These are phyloP conservation scores for Dicaeum eximium DNA, from an alignment of 2,113 vertebrate species.

Conservation along the genomic window DNA sequence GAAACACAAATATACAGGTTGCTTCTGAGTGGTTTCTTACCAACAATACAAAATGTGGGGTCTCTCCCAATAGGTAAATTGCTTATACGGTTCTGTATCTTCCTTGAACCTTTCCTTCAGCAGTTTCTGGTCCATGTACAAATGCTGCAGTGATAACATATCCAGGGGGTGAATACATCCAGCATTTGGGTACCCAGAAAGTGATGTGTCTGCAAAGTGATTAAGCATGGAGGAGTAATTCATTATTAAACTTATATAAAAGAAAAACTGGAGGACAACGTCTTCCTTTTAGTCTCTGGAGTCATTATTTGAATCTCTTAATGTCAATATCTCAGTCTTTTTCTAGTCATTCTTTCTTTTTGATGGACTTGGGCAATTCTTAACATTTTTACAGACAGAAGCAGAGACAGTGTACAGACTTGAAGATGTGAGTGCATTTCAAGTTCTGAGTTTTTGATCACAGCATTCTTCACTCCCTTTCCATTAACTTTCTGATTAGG, in stretches of 20 bases:
- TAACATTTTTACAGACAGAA: background rate
- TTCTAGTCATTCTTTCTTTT: background rate
- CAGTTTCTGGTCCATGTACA: background rate
- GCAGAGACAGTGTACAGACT: constrained; percentile 25
- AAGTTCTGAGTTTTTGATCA: constrained; percentile 59
- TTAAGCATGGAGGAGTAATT: background rate
- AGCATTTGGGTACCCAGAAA: background rate
- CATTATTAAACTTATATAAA: background rate
- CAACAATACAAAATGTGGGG: background rate
- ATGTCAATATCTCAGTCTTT: background rate
- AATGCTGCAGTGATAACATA: background rate
- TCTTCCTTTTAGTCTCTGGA: background rate
- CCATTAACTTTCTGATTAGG: constrained; percentile 67
- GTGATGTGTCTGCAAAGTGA: constrained; percentile 15
- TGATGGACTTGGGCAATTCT: background rate
- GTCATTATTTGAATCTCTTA: background rate
- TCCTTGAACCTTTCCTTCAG: background rate
- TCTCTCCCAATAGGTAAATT: background rate
- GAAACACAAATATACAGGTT: background rate
- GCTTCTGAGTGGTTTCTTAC: background rate
- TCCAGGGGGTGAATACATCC: background rate
- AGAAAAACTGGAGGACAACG: background rate
- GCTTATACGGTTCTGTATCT: fast-evolving
- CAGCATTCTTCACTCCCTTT: constrained; percentile 40
- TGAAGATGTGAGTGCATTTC: background rate